Conservation (phyloP, 2,113 vertebrate species). For the Hyaena hyaena region DNA sequence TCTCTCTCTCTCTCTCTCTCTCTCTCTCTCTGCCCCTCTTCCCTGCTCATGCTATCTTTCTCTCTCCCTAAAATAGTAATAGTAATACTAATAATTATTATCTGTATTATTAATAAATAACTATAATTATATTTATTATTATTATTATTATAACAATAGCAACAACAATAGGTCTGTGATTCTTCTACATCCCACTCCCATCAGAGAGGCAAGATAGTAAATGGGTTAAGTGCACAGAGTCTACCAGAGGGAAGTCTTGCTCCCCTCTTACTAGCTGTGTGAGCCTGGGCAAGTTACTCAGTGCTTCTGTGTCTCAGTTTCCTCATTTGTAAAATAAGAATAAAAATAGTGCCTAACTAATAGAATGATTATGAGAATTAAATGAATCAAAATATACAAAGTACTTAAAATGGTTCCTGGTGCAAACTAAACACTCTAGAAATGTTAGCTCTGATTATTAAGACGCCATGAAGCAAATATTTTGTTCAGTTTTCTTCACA, state of each 20-base stretch:
- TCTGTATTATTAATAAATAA: too few relatives aligned
- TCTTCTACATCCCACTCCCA: neutral
- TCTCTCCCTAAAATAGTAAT: too few relatives aligned
- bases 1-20: too few relatives aligned
- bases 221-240: neutral
- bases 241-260: neutral
- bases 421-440: neutral
- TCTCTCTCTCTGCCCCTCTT: too few relatives aligned
- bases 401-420: neutral
- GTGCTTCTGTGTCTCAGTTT: neutral
- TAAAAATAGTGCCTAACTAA: neutral
- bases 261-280: neutral
- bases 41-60: too few relatives aligned
- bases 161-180: neutral
- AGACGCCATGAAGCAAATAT: neutral
- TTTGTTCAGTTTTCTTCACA: neutral
- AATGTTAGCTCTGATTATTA: neutral
- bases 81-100: too few relatives aligned
- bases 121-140: too few relatives aligned
- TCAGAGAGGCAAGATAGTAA: neutral
- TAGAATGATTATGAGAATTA: neutral
- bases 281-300: neutral
- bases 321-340: slow-evolving; percentile 11
- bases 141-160: too few relatives aligned
- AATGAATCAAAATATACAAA: neutral